Evolutionary conservation across 2,797 vertebrate genomes (phyloP).

Genomic region (Sebastes paucispinis): DNA sequence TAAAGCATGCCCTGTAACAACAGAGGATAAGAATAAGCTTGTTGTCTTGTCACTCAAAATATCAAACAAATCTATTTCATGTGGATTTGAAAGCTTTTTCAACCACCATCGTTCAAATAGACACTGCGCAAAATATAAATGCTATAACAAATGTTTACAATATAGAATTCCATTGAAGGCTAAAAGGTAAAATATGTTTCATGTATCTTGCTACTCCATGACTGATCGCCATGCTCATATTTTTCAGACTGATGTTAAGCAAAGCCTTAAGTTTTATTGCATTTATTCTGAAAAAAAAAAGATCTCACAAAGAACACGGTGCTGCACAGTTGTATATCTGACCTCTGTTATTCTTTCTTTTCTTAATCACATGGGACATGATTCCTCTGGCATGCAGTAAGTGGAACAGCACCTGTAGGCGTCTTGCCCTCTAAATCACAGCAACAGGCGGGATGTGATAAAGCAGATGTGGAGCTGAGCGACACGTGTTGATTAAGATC

Average conservation of each 20-base stretch:
- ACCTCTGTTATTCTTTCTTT: slow-evolving; percentile 41
- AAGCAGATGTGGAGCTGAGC: slow-evolving; percentile 42
- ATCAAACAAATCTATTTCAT: background rate
- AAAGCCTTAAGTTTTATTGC: background rate
- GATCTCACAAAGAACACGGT: background rate
- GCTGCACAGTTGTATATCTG: slow-evolving; percentile 12
- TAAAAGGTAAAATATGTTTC: background rate
- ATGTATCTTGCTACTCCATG: background rate
- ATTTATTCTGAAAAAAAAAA: background rate
- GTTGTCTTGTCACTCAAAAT: background rate
- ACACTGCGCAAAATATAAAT: background rate
- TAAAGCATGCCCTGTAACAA: background rate
- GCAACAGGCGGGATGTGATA: slow-evolving; percentile 45
- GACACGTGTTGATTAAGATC: slow-evolving; percentile 36
- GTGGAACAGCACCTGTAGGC: slow-evolving; percentile 59
- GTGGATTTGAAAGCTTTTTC: background rate
- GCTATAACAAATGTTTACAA: background rate
- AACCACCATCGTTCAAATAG: background rate
- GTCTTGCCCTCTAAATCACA: slow-evolving; percentile 53
- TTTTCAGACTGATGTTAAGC: background rate
- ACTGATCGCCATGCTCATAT: background rate
- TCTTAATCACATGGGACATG: slow-evolving; percentile 50
- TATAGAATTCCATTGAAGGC: background rate
- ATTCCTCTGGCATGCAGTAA: slow-evolving; percentile 36
- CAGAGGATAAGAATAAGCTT: background rate